phyloP scores from a whole-genome alignment of 2,113 vertebrate genomes.

The Muscicapa adusta region DNA sequence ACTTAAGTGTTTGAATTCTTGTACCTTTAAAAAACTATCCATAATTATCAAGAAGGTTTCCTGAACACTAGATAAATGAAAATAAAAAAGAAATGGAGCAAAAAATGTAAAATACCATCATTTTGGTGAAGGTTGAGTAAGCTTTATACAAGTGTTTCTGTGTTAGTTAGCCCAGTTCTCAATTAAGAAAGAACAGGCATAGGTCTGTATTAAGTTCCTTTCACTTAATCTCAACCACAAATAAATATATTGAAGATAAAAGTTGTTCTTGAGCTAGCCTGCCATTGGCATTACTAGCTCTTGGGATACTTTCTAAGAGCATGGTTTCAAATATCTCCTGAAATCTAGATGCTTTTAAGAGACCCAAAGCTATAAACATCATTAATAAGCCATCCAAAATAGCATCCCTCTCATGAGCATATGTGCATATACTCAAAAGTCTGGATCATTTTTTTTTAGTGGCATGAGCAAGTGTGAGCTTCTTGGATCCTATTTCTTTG shows the following conservation, averaged over 20 bases:
- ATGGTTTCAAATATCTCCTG: background rate
- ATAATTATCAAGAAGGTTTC: background rate
- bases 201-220: background rate
- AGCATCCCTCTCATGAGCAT: background rate
- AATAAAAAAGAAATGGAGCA: background rate
- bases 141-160: background rate
- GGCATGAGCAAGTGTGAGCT: background rate
- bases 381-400: background rate
- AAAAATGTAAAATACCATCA: background rate
- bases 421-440: background rate
- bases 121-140: background rate
- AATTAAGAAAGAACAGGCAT: background rate
- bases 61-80: background rate
- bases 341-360: background rate
- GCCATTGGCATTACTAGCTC: background rate
- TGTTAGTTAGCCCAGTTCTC: background rate
- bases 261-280: background rate
- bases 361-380: background rate
- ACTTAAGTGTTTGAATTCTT: background rate
- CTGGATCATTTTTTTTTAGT: background rate
- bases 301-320: background rate
- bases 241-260: background rate
- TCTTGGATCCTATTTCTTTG: background rate
- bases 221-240: background rate
- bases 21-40: background rate